These are phyloP conservation scores for Ochropleura plecta DNA, from an alignment of 2,888 invertebrate genomes.

Conservation along the genomic window DNA sequence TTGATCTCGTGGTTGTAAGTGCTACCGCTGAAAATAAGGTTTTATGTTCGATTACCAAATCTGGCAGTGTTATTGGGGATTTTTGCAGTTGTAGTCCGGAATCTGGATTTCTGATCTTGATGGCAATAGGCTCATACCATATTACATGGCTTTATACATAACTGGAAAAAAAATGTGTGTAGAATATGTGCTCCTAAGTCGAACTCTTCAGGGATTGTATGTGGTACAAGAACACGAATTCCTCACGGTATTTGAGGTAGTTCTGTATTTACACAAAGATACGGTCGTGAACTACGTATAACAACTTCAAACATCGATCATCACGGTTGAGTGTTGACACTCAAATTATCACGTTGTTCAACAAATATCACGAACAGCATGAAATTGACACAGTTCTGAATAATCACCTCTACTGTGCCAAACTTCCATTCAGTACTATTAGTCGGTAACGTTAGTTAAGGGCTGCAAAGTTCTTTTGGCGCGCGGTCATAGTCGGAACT, in stretches of 20 bases:
- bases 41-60: neutral
- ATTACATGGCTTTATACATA: neutral
- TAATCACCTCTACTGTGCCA: constrained; percentile 57
- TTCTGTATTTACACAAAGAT: neutral
- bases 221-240: neutral
- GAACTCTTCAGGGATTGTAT: no score
- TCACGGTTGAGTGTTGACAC: constrained; percentile 45
- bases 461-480: neutral
- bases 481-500: neutral
- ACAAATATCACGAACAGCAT: constrained; percentile 47
- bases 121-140: neutral
- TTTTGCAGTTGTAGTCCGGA: neutral
- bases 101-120: neutral
- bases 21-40: neutral
- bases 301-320: constrained; percentile 29
- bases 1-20: neutral
- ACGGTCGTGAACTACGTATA: constrained; percentile 9
- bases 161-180: neutral
- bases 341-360: constrained; percentile 42
- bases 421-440: constrained; percentile 50
- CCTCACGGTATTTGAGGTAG: neutral
- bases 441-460: neutral
- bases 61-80: neutral
- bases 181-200: no score
- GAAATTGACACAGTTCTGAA: constrained; percentile 60